Evolutionary conservation across 2,113 vertebrate genomes (phyloP).

Genomic region (Tricholaema leucomelas): DNA sequence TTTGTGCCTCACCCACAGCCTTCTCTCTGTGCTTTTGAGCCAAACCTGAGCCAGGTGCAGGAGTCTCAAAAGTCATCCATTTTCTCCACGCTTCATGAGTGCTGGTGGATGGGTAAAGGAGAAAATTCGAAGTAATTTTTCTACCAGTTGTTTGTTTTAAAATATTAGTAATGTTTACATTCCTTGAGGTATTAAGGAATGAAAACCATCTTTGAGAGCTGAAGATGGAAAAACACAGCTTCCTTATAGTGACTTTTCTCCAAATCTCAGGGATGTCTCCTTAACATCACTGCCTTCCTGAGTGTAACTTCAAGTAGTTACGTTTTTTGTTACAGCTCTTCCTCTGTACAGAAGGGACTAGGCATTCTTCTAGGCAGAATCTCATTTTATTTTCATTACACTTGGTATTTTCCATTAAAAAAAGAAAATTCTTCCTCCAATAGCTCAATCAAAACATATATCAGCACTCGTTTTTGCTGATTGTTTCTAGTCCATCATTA

Average conservation of each 20-base stretch:
- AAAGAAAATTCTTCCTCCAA: neutral
- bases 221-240: neutral
- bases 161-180: neutral
- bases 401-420: neutral
- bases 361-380: neutral
- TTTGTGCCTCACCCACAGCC: neutral
- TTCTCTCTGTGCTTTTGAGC: neutral
- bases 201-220: neutral
- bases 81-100: rapidly evolving
- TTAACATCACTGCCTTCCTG: neutral
- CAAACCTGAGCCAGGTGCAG: neutral
- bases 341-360: neutral
- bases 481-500: neutral
- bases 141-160: neutral
- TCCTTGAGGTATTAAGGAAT: neutral
- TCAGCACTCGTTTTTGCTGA: neutral
- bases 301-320: neutral
- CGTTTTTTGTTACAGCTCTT: neutral
- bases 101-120: neutral
- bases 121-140: neutral
- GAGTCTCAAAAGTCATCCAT: neutral
- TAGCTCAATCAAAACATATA: neutral
- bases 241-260: neutral
- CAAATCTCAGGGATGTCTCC: neutral
- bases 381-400: neutral